Evolutionary conservation across 2,113 vertebrate genomes (phyloP).

Genomic region (Lepisosteus oculatus): DNA sequence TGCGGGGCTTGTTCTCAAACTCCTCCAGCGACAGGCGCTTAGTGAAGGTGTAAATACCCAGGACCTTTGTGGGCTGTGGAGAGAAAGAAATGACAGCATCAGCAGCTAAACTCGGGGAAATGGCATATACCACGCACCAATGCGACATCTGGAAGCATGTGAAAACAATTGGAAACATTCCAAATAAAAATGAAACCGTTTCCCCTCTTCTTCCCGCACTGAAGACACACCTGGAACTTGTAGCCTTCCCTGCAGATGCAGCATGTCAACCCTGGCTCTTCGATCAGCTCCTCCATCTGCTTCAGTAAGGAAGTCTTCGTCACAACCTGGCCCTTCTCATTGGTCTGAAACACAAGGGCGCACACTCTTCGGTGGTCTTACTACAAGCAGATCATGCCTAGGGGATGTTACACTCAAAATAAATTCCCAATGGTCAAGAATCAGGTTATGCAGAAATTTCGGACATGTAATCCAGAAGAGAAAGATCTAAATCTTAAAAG

Average conservation of each 20-base stretch:
- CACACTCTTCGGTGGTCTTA: no score
- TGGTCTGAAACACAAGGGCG: slow-evolving; percentile 71
- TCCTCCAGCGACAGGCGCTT: slow-evolving; percentile 94
- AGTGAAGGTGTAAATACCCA: slow-evolving; percentile 97
- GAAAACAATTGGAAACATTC: no score
- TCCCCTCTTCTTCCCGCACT: no score
- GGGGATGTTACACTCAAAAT: no score
- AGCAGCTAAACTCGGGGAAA: neutral
- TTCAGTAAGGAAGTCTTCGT: slow-evolving; percentile 94
- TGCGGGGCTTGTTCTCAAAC: slow-evolving; percentile 93
- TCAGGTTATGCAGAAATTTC: no score
- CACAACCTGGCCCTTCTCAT: slow-evolving; percentile 97
- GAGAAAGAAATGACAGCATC: neutral
- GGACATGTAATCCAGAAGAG: no score
- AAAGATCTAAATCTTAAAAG: no score
- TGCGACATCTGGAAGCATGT: neutral
- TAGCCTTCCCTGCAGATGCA: slow-evolving; percentile 98
- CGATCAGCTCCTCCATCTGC: slow-evolving; percentile 98
- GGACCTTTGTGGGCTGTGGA: slow-evolving; percentile 87
- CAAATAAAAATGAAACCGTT: no score
- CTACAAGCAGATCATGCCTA: no score
- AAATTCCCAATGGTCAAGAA: no score
- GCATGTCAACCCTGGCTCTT: slow-evolving; percentile 94
- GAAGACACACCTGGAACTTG: slow-evolving; percentile 86
- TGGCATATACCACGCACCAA: neutral